Conservation (phyloP, 2,888 invertebrate species). For the Ormyrus nitidulus region DNA sequence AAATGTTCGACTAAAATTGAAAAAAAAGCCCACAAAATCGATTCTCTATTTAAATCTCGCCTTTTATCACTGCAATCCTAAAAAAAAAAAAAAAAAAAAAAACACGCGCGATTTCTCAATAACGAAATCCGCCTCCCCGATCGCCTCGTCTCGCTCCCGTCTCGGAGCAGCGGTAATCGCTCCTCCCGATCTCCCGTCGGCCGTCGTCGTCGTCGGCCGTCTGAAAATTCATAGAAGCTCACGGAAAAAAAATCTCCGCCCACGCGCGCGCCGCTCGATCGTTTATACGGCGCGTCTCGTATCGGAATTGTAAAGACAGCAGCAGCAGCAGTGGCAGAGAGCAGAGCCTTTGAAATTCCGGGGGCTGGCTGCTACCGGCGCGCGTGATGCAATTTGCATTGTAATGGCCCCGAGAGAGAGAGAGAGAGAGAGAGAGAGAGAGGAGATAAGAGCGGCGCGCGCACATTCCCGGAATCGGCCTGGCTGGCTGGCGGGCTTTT, state of each 20-base stretch:
- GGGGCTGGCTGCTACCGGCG: background rate
- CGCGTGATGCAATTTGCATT: conserved; percentile 54
- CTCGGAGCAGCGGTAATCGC: no score
- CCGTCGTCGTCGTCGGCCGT: background rate
- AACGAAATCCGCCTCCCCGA: no score
- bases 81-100: no score
- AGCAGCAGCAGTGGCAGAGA: background rate
- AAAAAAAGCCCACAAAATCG: no score
- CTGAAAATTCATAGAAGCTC: conserved; percentile 19
- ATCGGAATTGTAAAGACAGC: conserved; percentile 56
- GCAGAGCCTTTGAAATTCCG: conserved; percentile 48
- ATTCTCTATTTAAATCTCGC: no score
- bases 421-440: conserved; percentile 10
- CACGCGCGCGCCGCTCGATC: conserved; percentile 36
- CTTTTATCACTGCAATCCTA: no score
- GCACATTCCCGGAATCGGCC: conserved; percentile 29
- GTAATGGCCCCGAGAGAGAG: conserved; percentile 24
- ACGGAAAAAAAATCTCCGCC: conserved; percentile 51
- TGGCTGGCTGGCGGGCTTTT: background rate
- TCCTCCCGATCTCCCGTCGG: background rate
- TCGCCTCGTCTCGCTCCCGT: no score
- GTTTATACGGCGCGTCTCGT: no score
- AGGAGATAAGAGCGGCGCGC: background rate
- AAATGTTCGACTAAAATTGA: no score
- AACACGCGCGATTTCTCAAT: no score